Evolutionary conservation across 2,888 invertebrate genomes (phyloP).

Genomic region (Cryptus armator): DNA sequence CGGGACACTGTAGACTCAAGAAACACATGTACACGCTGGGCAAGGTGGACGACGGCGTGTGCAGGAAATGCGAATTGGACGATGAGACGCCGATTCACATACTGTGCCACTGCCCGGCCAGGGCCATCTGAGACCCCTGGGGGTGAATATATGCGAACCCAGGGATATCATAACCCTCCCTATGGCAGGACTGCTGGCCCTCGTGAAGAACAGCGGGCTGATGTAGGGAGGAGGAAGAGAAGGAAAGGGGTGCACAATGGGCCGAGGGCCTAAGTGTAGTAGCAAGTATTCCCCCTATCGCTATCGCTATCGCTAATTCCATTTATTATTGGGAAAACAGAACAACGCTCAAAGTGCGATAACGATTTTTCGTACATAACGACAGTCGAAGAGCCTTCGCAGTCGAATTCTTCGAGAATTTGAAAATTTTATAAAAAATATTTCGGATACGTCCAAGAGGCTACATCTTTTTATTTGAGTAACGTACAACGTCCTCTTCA

Average conservation of each 20-base stretch:
- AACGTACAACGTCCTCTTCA: no score
- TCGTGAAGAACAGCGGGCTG: conserved; percentile 14
- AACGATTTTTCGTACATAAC: no score
- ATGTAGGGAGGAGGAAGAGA: neutral
- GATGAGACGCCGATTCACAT: no score
- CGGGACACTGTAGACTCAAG: neutral
- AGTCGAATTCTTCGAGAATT: no score
- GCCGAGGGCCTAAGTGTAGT: conserved; percentile 9
- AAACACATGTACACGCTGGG: conserved; percentile 16
- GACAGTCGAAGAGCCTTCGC: no score
- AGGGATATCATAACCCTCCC: neutral
- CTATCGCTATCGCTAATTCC: no score
- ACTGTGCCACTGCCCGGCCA: conserved; percentile 2
- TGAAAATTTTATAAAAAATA: no score
- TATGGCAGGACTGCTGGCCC: neutral
- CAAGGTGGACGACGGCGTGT: neutral
- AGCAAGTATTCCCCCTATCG: no score
- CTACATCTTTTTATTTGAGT: no score
- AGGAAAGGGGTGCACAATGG: conserved; percentile 16
- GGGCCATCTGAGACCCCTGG: neutral
- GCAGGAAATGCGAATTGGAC: conserved; percentile 1
- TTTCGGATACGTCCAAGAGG: no score
- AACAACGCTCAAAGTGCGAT: no score
- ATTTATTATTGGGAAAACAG: no score
- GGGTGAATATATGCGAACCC: neutral